A percentile compares a stretch with the other conserved stretches of the same genome.
Conservation (phyloP, 2,113 vertebrate genomes). For the Apistogramma diplotaenia region DNA sequence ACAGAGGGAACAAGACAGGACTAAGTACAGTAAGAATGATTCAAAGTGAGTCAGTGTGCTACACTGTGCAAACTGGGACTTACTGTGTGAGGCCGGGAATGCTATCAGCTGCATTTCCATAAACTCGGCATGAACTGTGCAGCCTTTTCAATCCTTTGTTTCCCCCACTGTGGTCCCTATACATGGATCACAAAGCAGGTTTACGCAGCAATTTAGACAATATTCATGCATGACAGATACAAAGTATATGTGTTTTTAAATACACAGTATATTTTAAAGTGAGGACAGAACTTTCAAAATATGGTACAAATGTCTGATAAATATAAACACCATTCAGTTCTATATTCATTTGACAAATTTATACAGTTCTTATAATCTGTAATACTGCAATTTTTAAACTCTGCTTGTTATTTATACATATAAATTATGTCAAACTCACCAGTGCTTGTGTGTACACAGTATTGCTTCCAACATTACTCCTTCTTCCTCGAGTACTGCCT, state of each 20-base stretch:
- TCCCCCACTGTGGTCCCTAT: slow-evolving; percentile 96
- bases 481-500: slow-evolving; percentile 88
- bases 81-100: slow-evolving; percentile 94
- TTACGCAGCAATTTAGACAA: neutral
- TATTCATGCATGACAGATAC: neutral
- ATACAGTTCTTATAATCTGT: no score
- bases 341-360: no score
- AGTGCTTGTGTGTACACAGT: slow-evolving; percentile 97
- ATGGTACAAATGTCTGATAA: neutral
- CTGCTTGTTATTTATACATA: neutral
- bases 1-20: slow-evolving; percentile 2
- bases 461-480: slow-evolving; percentile 89
- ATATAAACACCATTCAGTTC: no score
- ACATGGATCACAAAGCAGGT: neutral
- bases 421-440: slow-evolving; percentile 77
- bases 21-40: neutral
- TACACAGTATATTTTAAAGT: neutral
- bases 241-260: neutral
- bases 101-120: slow-evolving; percentile 87
- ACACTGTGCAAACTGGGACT: slow-evolving; percentile 51
- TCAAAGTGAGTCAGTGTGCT: neutral
- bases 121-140: slow-evolving; percentile 85
- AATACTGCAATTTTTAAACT: no score
- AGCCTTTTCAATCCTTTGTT: slow-evolving; percentile 82
- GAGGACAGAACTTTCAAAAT: neutral